Conservation (phyloP, 1,140 invertebrate species). For the Propsilocerus akamusi region DNA sequence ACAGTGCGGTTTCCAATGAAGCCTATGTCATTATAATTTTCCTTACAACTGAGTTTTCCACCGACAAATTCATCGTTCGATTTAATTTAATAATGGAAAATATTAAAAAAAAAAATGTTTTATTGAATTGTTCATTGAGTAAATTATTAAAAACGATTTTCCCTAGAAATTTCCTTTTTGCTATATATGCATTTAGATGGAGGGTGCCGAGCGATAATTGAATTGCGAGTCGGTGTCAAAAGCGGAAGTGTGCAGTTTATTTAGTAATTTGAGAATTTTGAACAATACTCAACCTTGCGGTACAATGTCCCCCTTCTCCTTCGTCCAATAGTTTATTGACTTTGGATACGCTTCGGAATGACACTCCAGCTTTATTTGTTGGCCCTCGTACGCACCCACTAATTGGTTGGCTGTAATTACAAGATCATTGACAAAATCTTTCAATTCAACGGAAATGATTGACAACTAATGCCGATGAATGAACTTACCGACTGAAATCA, state of each 20-base stretch:
- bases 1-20: too few species aligned
- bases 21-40: neutral
- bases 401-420: constrained; percentile 57
- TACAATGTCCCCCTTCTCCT: constrained; percentile 56
- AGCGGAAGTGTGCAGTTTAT: neutral
- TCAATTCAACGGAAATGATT: too few species aligned
- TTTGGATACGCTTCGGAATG: constrained; percentile 72
- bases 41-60: neutral
- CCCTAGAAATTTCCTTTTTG: neutral
- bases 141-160: neutral
- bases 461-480: neutral
- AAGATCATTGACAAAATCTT: constrained; percentile 64
- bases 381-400: constrained; percentile 52
- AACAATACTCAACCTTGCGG: constrained; percentile 35
- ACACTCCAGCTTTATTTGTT: constrained; percentile 58
- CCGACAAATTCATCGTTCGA: too few species aligned
- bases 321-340: constrained; percentile 71
- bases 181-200: neutral
- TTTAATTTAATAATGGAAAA: too few species aligned
- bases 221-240: neutral
- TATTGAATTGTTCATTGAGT: constrained; percentile 9
- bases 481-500: constrained; percentile 3
- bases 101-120: constrained; percentile 15
- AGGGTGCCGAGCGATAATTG: neutral
- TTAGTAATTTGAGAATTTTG: too few species aligned